These are phyloP conservation scores for Paramormyrops hopkinsi DNA, from an alignment of 2,797 vertebrate genomes.

Conservation along the genomic window DNA sequence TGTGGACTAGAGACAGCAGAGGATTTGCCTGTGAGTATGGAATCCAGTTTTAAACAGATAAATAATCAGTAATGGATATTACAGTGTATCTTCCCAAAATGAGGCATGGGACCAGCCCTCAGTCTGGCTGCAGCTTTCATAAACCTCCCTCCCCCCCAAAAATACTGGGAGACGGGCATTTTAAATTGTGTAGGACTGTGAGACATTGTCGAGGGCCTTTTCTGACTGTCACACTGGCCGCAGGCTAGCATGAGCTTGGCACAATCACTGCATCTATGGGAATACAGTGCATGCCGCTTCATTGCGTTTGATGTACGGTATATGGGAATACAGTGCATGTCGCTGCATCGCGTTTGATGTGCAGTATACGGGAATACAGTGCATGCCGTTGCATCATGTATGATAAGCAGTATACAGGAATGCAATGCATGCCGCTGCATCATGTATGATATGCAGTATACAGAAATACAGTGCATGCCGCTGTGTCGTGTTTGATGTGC, in stretches of 20 bases:
- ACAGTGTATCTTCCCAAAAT: not conserved
- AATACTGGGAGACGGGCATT: not conserved
- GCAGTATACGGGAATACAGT: too few species aligned
- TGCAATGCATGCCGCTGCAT: too few species aligned
- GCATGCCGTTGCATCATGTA: too few species aligned
- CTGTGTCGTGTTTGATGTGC: too few species aligned
- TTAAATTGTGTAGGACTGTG: not conserved
- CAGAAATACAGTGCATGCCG: too few species aligned
- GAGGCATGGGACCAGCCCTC: not conserved
- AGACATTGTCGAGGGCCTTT: not conserved
- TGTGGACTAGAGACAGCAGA: not conserved
- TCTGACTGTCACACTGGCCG: not conserved
- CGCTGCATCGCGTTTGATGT: too few species aligned
- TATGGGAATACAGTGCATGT: too few species aligned
- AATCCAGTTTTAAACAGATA: not conserved
- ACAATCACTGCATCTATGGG: not conserved
- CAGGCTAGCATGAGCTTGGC: not conserved
- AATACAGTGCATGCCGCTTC: too few species aligned
- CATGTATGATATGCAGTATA: too few species aligned
- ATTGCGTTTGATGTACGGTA: too few species aligned
- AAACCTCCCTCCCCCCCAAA: not conserved
- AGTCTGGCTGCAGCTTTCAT: not conserved
- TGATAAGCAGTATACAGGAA: too few species aligned
- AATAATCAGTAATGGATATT: not conserved
- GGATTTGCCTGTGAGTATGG: not conserved